Percentiles rank a stretch among this genome's conserved stretches.
Conservation (phyloP, 2,113 vertebrate genomes). For the Megalops atlanticus region DNA sequence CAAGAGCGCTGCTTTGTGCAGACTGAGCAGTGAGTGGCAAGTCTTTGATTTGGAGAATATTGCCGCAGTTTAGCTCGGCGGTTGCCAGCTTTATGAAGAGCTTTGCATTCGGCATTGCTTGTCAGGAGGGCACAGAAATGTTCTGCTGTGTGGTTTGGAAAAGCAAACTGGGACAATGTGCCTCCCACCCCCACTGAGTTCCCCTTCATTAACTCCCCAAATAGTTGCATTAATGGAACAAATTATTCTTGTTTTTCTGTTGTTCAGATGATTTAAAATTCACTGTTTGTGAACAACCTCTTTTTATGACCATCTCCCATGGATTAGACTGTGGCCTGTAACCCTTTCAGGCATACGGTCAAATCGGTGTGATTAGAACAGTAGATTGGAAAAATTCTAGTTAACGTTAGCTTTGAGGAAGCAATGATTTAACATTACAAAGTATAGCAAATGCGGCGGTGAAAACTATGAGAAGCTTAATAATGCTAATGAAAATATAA, state of each 20-base stretch:
- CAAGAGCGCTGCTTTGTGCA: too few species aligned
- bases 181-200: not conserved
- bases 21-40: not conserved
- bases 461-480: too few species aligned
- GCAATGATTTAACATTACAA: too few species aligned
- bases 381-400: too few species aligned
- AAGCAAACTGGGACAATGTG: not conserved
- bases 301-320: too few species aligned
- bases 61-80: not conserved
- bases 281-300: too few species aligned
- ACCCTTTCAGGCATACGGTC: too few species aligned
- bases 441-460: too few species aligned
- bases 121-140: not conserved
- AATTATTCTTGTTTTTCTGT: not conserved
- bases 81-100: not conserved
- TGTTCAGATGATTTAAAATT: not conserved
- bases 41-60: not conserved
- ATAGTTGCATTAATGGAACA: not conserved
- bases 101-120: not conserved
- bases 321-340: too few species aligned
- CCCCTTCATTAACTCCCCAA: not conserved
- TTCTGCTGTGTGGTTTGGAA: not conserved
- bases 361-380: too few species aligned
- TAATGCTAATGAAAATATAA: too few species aligned
- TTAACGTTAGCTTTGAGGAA: too few species aligned